phyloP scores from a whole-genome alignment of 2,113 vertebrate species.

The Platycercus adscitus region DNA sequence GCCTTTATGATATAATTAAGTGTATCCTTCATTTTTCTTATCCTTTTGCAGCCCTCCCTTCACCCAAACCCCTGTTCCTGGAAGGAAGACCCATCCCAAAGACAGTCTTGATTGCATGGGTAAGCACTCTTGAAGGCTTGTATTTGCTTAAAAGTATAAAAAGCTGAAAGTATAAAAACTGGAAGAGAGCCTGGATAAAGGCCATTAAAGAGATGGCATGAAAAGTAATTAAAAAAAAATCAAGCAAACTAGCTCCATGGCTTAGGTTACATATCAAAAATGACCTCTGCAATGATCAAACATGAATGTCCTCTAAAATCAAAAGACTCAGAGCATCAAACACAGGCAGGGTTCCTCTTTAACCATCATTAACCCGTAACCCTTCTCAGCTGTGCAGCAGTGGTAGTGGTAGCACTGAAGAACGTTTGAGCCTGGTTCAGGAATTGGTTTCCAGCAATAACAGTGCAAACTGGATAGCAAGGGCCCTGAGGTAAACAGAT shows the following conservation, averaged over 20 bases:
- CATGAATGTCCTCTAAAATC: background rate
- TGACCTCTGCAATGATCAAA: background rate
- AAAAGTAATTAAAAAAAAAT: background rate
- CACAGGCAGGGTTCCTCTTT: background rate
- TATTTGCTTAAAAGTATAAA: background rate
- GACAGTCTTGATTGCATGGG: slow-evolving; percentile 71
- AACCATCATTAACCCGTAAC: background rate
- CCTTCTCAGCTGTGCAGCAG: background rate
- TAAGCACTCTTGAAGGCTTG: slow-evolving; percentile 22
- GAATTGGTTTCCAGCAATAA: background rate
- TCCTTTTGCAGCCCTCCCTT: slow-evolving; percentile 62
- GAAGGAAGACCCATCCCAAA: slow-evolving; percentile 71
- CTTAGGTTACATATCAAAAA: background rate
- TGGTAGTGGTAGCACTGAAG: background rate
- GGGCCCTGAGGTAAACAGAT: background rate
- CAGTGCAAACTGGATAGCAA: background rate
- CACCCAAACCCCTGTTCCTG: slow-evolving; percentile 67
- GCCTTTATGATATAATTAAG: background rate
- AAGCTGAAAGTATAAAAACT: background rate
- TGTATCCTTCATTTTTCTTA: fast-evolving
- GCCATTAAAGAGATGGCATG: background rate
- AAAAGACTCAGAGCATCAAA: background rate
- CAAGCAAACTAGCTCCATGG: background rate
- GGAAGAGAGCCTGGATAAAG: background rate
- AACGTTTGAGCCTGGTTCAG: background rate